Evolutionary conservation across 2,888 invertebrate species (phyloP), one percentile per base, ranked within the genome.

Genomic region (Subacronicta megacephala): DNA sequence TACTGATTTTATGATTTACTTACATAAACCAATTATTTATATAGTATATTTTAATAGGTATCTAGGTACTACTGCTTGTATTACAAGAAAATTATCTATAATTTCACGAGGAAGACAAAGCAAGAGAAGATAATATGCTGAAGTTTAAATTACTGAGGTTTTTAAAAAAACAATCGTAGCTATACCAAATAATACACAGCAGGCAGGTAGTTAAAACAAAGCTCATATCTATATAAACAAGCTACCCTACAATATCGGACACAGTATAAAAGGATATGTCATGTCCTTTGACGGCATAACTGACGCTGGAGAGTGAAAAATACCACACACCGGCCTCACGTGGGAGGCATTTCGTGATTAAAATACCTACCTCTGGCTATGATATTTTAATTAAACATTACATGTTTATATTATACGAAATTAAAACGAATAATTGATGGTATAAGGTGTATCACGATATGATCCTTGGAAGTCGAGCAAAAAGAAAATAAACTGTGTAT

Each of bases 331-430:
- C 72, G 75, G 77, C 71, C 71, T 71, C 77, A 78, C 77, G 72
- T 60, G 75, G 65, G 49, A 79, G 86, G 84, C 78, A 87, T 89
- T 89, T 87, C 77, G 70, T 89, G 83, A 91, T 90, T 89, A 90
- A 90, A 91, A 89, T 85, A 73, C 84, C 81, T 77, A 71, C 63
- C 81, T 79, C 75, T 69, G 74, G 77, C 77, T 72, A 73, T 77
- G 76, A 77, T 80, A 82, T 83, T 81, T 82, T 77, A 81, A 80
- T 81, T 80, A 79, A 77, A 77, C 67, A 67, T 50, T 55, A 62
- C 52, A 53, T 62, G 40, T 50, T 59, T 45, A 62, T 43, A 51
- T 58, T 52, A 59, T 37, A 61, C 31, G 46, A 51, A 58, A 61
- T 54, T n/a, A 38, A n/a, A n/a, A n/a, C n/a, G n/a, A n/a, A n/a